Evolutionary conservation across 1,140 invertebrate genomes (phyloP).

Genomic region (Listronotus bonariensis): DNA sequence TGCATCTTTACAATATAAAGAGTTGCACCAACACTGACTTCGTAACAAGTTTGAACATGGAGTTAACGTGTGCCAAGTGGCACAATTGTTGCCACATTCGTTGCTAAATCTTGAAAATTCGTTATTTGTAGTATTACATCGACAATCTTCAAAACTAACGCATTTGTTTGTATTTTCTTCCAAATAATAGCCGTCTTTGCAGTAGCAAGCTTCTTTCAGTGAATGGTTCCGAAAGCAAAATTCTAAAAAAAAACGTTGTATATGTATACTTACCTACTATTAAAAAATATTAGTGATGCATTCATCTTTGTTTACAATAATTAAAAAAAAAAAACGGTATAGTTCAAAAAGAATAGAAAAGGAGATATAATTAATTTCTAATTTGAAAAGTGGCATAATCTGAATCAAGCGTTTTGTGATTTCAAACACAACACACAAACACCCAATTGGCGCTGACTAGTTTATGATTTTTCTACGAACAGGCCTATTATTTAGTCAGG

Average conservation of each 20-base stretch:
- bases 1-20: conserved; percentile 2
- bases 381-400: too few species aligned
- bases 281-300: too few species aligned
- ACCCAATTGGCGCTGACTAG: too few species aligned
- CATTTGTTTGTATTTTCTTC: conserved; percentile 8
- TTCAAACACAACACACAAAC: too few species aligned
- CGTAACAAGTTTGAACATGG: conserved; percentile 1
- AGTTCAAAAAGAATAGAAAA: too few species aligned
- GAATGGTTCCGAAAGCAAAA: neutral
- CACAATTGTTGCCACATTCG: conserved; percentile 13
- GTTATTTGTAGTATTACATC: conserved; percentile 4
- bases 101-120: conserved; percentile 12
- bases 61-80: neutral
- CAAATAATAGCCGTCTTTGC: conserved; percentile 13
- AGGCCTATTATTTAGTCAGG: too few species aligned
- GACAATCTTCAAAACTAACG: neutral
- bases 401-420: too few species aligned
- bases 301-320: too few species aligned
- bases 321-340: too few species aligned
- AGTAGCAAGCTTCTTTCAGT: conserved; percentile 12
- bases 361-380: too few species aligned
- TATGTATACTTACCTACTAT: too few species aligned
- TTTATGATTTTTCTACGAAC: too few species aligned
- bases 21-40: conserved; percentile 10
- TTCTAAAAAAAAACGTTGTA: conserved; percentile 8